These are phyloP conservation scores for Orthosia incerta DNA, from an alignment of 2,888 invertebrate genomes.

Conservation along the genomic window DNA sequence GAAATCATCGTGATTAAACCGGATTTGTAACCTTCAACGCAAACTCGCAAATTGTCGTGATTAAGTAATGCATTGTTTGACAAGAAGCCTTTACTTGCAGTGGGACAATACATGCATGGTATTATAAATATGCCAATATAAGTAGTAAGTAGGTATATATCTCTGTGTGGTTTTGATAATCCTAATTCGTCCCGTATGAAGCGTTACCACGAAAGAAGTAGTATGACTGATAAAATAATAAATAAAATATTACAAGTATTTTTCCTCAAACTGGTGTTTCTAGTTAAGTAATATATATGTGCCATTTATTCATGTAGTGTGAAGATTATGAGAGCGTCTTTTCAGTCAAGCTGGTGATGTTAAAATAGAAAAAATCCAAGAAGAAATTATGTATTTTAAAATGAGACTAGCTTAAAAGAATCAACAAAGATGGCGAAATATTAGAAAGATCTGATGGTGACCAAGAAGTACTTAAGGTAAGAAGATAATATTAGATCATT, in stretches of 20 bases:
- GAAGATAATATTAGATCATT: background rate
- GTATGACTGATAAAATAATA: background rate
- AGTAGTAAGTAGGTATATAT: background rate
- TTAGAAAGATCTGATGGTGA: too few species aligned
- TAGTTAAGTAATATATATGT: background rate
- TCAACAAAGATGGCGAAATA: background rate
- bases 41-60: too few species aligned
- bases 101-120: too few species aligned
- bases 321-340: background rate
- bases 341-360: background rate
- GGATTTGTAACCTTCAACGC: too few species aligned
- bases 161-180: background rate
- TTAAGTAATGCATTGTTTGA: too few species aligned
- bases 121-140: too few species aligned
- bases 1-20: too few species aligned
- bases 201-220: background rate
- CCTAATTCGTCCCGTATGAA: background rate
- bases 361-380: too few species aligned
- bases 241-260: background rate
- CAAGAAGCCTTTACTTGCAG: too few species aligned
- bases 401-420: background rate
- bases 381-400: too few species aligned
- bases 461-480: background rate
- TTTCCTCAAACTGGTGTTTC: slow-evolving; percentile 27
- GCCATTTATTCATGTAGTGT: background rate